Base-by-base conservation (phyloP, 2,888 invertebrate species). In the Onthophagus sagittarius region DNA sequence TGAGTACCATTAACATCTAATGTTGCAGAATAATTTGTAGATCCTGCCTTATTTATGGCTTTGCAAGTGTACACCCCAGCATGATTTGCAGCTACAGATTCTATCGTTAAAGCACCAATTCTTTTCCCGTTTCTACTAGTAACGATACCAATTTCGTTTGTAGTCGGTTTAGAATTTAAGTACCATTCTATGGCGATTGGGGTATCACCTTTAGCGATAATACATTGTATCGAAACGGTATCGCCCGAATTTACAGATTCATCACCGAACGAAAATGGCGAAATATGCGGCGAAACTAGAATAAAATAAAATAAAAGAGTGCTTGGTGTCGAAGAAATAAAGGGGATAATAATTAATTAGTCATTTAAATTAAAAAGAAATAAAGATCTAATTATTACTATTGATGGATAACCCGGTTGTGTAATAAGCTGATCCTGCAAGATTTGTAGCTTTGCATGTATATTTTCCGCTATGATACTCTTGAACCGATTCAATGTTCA, bases 31-130 rank as follows among this genome's bases (percentile, higher is more conserved):
- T 90, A 89, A 80, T 88, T 88, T 78, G 88, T 87, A 71, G 86
- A 85, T 81, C 92, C 92, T 75, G 91, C 92, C 80, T 86, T 87
- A 84, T 93, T 93, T 69, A 9, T 9, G 13, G 90, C 93, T 74
- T 88, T 87, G 83, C 94, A 94, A 77, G 92, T 91, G 81, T 93
- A 94, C 83, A 90, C 91, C 77, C 94, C 94, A 69, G 90, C 89
- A 84, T 94, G 92, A 78, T 89, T 85, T 64, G 88, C 88, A 70
- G 88, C 87, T 72, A 90, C 90, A 33, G 89, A 88, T 79, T 90
- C 89, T 76, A 91, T 90, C 78, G 88, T 89, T 77, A 91, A 83
- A 76, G 89, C 87, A 81, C 89, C 89, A 77, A 88, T 87, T 79
- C 86, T 86, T 75, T 85, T 86, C 75, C 86, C 86, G 77, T 83